Evolutionary conservation across 2,113 vertebrate species (phyloP).

Genomic region (Salminus brasiliensis): DNA sequence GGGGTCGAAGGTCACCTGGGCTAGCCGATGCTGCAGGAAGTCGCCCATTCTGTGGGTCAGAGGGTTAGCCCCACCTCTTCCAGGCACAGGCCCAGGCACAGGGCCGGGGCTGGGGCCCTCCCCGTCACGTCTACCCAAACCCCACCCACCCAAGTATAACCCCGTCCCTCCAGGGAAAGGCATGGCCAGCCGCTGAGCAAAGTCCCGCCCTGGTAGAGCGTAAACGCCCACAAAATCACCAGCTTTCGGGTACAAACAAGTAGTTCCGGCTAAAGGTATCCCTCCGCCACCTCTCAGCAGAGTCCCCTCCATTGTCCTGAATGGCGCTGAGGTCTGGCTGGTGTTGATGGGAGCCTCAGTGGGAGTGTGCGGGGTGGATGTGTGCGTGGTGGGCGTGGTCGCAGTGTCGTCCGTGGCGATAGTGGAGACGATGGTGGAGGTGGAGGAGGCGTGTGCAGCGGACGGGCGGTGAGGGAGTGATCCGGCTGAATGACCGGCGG

Average conservation of each 20-base stretch:
- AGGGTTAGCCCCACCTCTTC: slow-evolving; percentile 33
- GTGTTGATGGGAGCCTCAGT: slow-evolving; percentile 9
- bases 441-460: slow-evolving; percentile 3
- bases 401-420: slow-evolving; percentile 39
- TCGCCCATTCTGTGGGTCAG: slow-evolving; percentile 78
- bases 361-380: slow-evolving; percentile 17
- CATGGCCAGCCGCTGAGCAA: slow-evolving; percentile 53
- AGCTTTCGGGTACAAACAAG: slow-evolving; percentile 52
- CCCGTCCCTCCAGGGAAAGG: slow-evolving; percentile 58
- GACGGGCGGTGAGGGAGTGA: slow-evolving; percentile 21
- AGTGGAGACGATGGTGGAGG: slow-evolving; percentile 44
- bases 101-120: no score
- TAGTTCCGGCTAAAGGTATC: slow-evolving; percentile 33
- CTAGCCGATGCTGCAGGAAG: slow-evolving; percentile 82
- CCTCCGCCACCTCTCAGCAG: slow-evolving; percentile 49
- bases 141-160: slow-evolving; percentile 30
- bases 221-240: slow-evolving; percentile 63
- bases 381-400: slow-evolving; percentile 33
- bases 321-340: slow-evolving; percentile 22
- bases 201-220: slow-evolving; percentile 60
- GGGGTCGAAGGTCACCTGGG: slow-evolving; percentile 83
- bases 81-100: slow-evolving; percentile 23
- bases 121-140: slow-evolving; percentile 3
- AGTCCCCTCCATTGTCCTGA: slow-evolving; percentile 55
- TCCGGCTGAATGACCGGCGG: slow-evolving; percentile 6